phyloP scores from a whole-genome alignment of 1,140 invertebrate species.

The Bombus terrestris region DNA sequence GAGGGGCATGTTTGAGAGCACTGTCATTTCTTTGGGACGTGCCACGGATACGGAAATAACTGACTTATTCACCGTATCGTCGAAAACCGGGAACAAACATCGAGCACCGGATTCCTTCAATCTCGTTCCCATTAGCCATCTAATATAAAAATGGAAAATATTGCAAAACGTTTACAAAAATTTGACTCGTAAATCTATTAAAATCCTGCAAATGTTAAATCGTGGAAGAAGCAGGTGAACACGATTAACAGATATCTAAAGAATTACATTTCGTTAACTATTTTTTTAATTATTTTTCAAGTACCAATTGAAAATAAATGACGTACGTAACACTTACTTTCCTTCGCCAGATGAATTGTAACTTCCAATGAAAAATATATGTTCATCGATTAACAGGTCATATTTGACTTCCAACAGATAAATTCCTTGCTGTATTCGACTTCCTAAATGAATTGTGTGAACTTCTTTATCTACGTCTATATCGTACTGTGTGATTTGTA shows the following conservation, averaged over 20 bases:
- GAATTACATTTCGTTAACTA: too few relatives aligned
- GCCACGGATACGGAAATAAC: slow-evolving; percentile 78
- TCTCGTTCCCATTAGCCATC: slow-evolving; percentile 85
- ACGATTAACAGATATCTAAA: too few relatives aligned
- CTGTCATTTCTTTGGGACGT: slow-evolving; percentile 68
- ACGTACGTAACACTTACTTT: slow-evolving; percentile 22
- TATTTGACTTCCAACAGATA: slow-evolving; percentile 74
- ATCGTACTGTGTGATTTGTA: slow-evolving; percentile 63
- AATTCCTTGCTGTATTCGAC: slow-evolving; percentile 56
- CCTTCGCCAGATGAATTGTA: slow-evolving; percentile 7
- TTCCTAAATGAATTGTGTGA: slow-evolving; percentile 60
- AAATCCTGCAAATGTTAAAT: too few relatives aligned
- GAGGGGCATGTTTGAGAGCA: slow-evolving; percentile 79
- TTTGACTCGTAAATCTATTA: too few relatives aligned
- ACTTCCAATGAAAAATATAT: slow-evolving; percentile 61
- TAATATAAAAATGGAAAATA: background rate
- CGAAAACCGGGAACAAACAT: slow-evolving; percentile 88
- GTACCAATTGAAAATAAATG: background rate
- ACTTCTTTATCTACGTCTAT: slow-evolving; percentile 62
- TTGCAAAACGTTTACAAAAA: too few relatives aligned
- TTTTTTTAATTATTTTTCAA: too few relatives aligned
- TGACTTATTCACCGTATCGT: slow-evolving; percentile 87
- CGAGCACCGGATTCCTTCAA: slow-evolving; percentile 86
- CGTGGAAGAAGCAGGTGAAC: too few relatives aligned
- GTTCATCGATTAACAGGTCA: slow-evolving; percentile 56